Conservation (phyloP, 2,888 invertebrate species). For the Apoderus coryli region DNA sequence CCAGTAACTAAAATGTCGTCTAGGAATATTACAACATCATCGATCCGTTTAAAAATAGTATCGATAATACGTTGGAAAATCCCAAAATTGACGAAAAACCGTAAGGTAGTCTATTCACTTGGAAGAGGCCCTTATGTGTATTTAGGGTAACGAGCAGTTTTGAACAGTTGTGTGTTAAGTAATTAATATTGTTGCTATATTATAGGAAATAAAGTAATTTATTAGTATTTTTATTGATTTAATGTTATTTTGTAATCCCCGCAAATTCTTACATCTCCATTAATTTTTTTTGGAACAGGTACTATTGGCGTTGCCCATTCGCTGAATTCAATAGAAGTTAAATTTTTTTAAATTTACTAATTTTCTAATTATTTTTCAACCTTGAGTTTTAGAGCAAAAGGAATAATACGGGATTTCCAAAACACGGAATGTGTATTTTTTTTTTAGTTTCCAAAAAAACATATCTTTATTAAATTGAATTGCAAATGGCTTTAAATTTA, state of each 20-base stretch:
- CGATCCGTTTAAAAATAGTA: slow-evolving; percentile 4
- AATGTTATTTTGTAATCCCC: slow-evolving; percentile 4
- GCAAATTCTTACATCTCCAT: slow-evolving; percentile 2
- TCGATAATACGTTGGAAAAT: not conserved
- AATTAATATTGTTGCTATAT: slow-evolving; percentile 2
- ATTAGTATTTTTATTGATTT: not conserved
- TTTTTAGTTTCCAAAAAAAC: no score
- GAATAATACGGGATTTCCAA: not conserved
- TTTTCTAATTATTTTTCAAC: not conserved
- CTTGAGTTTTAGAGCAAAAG: slow-evolving; percentile 2
- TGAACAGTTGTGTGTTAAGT: slow-evolving; percentile 4
- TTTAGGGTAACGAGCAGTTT: slow-evolving; percentile 5
- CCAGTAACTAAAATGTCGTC: slow-evolving; percentile 12
- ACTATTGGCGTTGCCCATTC: slow-evolving; percentile 5
- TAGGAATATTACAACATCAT: slow-evolving; percentile 6
- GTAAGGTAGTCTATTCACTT: slow-evolving; percentile 4
- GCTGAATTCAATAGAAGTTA: not conserved
- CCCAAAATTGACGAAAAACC: slow-evolving; percentile 3
- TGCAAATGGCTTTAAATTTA: no score
- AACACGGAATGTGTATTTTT: no score
- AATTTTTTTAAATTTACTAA: not conserved
- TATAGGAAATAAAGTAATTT: slow-evolving; percentile 3
- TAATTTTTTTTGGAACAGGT: slow-evolving; percentile 2
- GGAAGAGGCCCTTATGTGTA: slow-evolving; percentile 8
- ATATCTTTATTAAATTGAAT: no score